Percentiles rank a stretch among this genome's conserved stretches.
Evolutionary conservation across 2,888 invertebrate species (phyloP).

Genomic region (Xestia ashworthii): DNA sequence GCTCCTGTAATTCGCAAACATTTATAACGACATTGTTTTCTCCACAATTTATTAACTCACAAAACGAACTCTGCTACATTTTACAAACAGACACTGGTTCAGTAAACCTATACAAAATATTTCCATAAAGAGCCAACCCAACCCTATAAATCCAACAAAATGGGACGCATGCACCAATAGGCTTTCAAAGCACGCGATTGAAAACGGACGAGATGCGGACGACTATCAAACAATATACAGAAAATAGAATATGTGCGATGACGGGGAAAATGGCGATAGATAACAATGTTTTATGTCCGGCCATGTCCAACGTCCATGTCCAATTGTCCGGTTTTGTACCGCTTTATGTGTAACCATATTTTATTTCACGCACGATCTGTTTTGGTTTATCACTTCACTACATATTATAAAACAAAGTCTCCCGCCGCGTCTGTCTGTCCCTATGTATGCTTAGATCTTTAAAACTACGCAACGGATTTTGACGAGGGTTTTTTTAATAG

Average conservation of each 20-base stretch:
- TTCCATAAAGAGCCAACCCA: not conserved
- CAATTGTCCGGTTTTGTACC: conserved; percentile 10
- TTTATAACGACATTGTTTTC: not conserved
- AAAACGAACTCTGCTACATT: not conserved
- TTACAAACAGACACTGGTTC: not conserved
- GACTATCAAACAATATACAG: conserved; percentile 45
- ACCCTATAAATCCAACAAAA: not conserved
- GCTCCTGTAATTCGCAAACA: not conserved
- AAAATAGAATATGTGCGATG: conserved; percentile 48
- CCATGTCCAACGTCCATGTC: conserved; percentile 17
- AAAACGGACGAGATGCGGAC: conserved; percentile 28
- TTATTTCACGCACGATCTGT: conserved; percentile 12
- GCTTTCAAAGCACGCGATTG: conserved; percentile 37
- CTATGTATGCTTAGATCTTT: too few relatives aligned
- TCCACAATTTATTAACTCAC: not conserved
- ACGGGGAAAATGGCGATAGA: conserved; percentile 37
- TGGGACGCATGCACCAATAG: conserved; percentile 37
- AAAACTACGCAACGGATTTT: too few relatives aligned
- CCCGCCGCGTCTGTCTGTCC: too few relatives aligned
- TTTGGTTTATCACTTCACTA: not conserved
- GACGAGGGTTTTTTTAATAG: too few relatives aligned
- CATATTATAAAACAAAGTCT: too few relatives aligned
- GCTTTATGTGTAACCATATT: conserved; percentile 14
- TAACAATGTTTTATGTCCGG: conserved; percentile 48
- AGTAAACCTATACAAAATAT: not conserved